These are phyloP conservation scores for Cantharis nigra DNA, from an alignment of 2,888 invertebrate genomes.

Conservation along the genomic window DNA sequence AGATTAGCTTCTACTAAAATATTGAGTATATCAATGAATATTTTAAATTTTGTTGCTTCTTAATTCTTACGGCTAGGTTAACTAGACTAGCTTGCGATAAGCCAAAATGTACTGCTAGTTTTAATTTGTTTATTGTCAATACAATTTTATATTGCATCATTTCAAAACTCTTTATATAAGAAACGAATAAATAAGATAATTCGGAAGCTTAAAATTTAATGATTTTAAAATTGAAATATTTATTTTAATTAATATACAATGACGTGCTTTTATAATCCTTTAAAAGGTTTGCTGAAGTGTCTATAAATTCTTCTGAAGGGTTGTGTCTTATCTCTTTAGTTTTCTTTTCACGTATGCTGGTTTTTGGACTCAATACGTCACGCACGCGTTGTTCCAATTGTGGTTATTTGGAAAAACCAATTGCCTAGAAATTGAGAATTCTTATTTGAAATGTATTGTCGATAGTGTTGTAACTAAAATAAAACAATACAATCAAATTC, in stretches of 20 bases:
- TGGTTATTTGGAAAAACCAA: conserved; percentile 44
- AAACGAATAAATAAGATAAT: neutral
- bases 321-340: conserved; percentile 25
- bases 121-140: no score
- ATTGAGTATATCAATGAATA: no score
- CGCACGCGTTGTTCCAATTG: conserved; percentile 38
- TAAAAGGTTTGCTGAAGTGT: conserved; percentile 17
- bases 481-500: neutral
- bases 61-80: no score
- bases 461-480: conserved; percentile 37
- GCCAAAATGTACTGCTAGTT: no score
- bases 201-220: neutral
- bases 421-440: conserved; percentile 45
- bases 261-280: conserved; percentile 15
- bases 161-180: neutral
- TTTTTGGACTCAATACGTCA: conserved; percentile 41
- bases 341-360: conserved; percentile 28
- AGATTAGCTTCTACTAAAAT: no score
- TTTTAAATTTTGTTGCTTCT: no score
- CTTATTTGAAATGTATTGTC: conserved; percentile 39
- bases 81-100: no score
- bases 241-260: neutral
- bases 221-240: neutral
- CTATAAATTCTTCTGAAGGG: conserved; percentile 16
- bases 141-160: no score